phyloP scores from a whole-genome alignment of 1,140 invertebrate genomes.

The Hestina assimilis region DNA sequence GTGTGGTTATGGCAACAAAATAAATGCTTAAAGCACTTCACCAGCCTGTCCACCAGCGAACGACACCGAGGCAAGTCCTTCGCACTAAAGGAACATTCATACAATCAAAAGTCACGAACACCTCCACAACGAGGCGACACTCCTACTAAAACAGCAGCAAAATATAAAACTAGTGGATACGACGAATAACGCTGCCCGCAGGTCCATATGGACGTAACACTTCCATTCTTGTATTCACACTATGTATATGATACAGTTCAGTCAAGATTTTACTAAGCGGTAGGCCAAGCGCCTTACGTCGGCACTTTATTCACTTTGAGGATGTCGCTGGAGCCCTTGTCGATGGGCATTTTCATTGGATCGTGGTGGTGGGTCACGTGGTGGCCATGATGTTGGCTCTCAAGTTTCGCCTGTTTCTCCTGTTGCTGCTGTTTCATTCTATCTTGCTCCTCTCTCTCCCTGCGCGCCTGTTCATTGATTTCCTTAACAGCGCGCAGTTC shows the following conservation, averaged over 20 bases:
- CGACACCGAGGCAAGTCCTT: conserved; percentile 64
- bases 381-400: conserved; percentile 78
- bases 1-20: conserved; percentile 79
- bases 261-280: conserved; percentile 66
- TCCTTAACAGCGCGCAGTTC: conserved; percentile 95
- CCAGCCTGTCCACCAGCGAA: conserved; percentile 70
- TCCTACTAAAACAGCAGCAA: conserved; percentile 59
- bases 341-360: conserved; percentile 80
- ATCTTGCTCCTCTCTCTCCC: conserved; percentile 94
- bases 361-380: conserved; percentile 78
- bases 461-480: conserved; percentile 94
- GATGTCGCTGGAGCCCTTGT: conserved; percentile 82
- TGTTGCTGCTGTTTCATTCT: conserved; percentile 93
- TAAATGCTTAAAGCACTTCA: conserved; percentile 79
- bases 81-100: conserved; percentile 75
- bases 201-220: conserved; percentile 67
- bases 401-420: conserved; percentile 89
- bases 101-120: conserved; percentile 57
- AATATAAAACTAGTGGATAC: conserved; percentile 74
- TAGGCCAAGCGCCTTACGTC: conserved; percentile 76
- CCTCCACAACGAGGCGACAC: conserved; percentile 61
- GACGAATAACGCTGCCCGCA: conserved; percentile 60
- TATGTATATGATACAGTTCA: conserved; percentile 77
- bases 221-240: conserved; percentile 70
- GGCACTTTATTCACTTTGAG: conserved; percentile 84